Conservation (phyloP, 2,888 invertebrate species). For the Drosophila dives region DNA sequence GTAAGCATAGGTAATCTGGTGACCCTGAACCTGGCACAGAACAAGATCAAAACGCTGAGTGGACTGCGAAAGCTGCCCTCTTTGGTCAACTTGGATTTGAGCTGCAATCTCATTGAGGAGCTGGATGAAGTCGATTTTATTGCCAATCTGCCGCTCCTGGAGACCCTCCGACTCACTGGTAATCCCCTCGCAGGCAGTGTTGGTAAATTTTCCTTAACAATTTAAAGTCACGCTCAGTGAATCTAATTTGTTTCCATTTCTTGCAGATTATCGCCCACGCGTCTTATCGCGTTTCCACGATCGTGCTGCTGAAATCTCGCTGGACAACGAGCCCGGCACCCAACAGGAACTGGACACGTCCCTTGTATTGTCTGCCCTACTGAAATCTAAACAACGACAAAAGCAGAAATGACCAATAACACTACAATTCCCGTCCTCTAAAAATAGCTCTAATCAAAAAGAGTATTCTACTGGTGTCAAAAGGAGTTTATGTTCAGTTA, state of each 20-base stretch:
- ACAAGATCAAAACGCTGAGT: constrained; percentile 89
- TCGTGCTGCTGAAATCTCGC: constrained; percentile 92
- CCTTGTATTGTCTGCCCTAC: constrained; percentile 94
- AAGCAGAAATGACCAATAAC: constrained; percentile 56
- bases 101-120: constrained; percentile 92
- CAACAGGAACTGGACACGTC: constrained; percentile 96
- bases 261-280: constrained; percentile 94
- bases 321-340: constrained; percentile 95
- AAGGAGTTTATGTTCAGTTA: constrained; percentile 11
- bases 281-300: constrained; percentile 94
- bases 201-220: constrained; percentile 66
- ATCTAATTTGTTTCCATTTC: not conserved
- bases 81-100: constrained; percentile 93
- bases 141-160: constrained; percentile 93
- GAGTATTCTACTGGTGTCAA: constrained; percentile 29
- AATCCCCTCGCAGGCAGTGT: constrained; percentile 92
- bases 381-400: constrained; percentile 83
- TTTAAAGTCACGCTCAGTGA: not conserved
- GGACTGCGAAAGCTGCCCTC: constrained; percentile 94
- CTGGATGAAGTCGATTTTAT: constrained; percentile 93
- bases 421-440: constrained; percentile 14
- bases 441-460: constrained; percentile 24
- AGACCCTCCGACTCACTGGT: constrained; percentile 93
- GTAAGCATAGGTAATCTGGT: constrained; percentile 94
- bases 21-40: constrained; percentile 93